Evolutionary conservation across 2,113 vertebrate species (phyloP), one percentile per base, ranked within the genome.

Genomic region (Trematomus loennbergii): DNA sequence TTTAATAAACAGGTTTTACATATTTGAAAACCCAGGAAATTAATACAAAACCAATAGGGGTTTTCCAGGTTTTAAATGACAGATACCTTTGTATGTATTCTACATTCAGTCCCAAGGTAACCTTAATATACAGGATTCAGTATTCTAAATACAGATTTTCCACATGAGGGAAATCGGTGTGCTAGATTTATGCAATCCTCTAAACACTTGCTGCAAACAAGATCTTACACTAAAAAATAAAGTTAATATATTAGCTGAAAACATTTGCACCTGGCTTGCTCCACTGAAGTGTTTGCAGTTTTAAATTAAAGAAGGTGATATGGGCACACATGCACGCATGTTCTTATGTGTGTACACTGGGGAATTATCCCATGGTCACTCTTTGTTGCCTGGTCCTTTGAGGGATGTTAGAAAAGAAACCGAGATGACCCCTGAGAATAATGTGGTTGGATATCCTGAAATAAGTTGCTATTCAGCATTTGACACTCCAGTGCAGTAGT

Each of bases 401-500:
- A 10, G 36, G 46, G 68, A 77, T 16, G 2, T 10, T 36, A 70
- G 20, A 40, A 70, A 72, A 75, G 12, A 53, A 43, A 5, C 60
- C 71, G 33, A 68, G 33, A 82, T 72, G 83, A 72, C 49, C 57
- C 53, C 64, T 60, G 62, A 54, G 78, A 58, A 75, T 78, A 52
- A 9, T 73, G 40, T 36, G 54, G 6, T 65, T 73, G 17, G 61
- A 63, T 53, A 13, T 59, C 12, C 46, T 20, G 58, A 69, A 73
- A 88, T 13, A 63, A 71, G 61, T 71, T 61, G 33, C 68, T 61
- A 17, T 85, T 72, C 13, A 6, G 50, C 62, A 64, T 71, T 52
- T 58, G 72, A 85, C 88, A 78, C 80, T 85, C 33, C 59, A 79
- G 36, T 17, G 49, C 52, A 63, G 61, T 46, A 59, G 62, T 84